Evolutionary conservation across 2,113 vertebrate species (phyloP).

Genomic region (Calyptomena viridis): DNA sequence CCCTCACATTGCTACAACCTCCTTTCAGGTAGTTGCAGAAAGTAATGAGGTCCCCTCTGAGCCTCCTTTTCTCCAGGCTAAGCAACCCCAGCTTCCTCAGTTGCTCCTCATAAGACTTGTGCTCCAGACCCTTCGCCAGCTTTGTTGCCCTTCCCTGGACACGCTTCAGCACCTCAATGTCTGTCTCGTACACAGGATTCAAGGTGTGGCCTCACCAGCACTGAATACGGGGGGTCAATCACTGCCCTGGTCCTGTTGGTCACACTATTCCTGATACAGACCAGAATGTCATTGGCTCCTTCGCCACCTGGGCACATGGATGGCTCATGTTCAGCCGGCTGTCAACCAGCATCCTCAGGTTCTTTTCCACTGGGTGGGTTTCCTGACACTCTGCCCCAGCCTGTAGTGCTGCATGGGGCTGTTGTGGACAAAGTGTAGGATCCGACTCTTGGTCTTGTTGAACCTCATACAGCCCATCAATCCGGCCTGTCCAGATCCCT

Average conservation of each 20-base stretch:
- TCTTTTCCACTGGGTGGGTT: neutral
- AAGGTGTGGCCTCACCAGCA: neutral
- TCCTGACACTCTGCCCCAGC: neutral
- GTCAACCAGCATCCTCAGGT: neutral
- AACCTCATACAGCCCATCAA: neutral
- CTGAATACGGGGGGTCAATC: neutral
- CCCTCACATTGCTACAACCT: neutral
- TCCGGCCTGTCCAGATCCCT: neutral
- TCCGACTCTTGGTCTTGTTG: neutral
- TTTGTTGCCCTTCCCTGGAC: neutral
- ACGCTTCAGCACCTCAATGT: neutral
- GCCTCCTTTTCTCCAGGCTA: neutral
- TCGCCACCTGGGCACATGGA: neutral
- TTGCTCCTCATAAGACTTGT: neutral
- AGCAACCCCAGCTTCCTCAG: neutral
- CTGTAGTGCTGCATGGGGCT: neutral
- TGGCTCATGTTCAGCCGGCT: neutral
- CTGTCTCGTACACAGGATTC: neutral
- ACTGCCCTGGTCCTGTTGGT: neutral
- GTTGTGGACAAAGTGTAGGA: neutral
- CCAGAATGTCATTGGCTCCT: neutral
- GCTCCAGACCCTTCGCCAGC: neutral
- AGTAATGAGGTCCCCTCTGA: neutral
- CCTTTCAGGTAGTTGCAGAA: neutral
- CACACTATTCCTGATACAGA: neutral